Percentiles rank a stretch among this genome's conserved stretches.
Conservation (phyloP, 1,140 invertebrate genomes). For the Sarcophaga bullata region DNA sequence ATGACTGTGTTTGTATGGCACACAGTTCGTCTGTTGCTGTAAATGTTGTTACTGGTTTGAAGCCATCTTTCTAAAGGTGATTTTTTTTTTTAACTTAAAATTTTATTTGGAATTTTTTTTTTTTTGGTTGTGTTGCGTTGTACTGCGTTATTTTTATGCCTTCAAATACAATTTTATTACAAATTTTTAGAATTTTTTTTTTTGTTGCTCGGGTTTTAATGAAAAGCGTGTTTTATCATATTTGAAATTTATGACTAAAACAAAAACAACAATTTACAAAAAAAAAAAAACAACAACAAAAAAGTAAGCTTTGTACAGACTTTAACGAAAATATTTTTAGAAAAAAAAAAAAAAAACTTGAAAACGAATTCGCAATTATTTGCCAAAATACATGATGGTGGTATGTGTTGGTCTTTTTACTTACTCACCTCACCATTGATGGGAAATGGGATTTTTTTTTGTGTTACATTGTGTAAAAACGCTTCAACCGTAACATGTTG, state of each 20-base stretch:
- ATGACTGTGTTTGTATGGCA: too few species aligned
- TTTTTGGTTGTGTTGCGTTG: background rate
- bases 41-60: background rate
- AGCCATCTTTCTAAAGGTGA: too few species aligned
- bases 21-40: background rate
- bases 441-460: background rate
- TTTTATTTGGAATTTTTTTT: background rate
- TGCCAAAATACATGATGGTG: too few species aligned
- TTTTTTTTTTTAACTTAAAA: background rate
- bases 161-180: background rate
- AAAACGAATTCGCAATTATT: too few species aligned
- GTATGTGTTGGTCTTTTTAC: too few species aligned
- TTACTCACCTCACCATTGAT: too few species aligned
- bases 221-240: conserved; percentile 30
- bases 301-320: too few species aligned
- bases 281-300: background rate
- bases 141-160: background rate
- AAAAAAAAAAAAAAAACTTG: too few species aligned
- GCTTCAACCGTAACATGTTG: background rate
- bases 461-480: background rate
- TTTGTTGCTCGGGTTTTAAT: background rate
- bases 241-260: conserved; percentile 4
- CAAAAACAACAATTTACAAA: background rate
- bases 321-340: too few species aligned
- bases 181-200: background rate